These are phyloP conservation scores for Pheosia gnoma DNA, from an alignment of 2,888 invertebrate species.

Conservation along the genomic window DNA sequence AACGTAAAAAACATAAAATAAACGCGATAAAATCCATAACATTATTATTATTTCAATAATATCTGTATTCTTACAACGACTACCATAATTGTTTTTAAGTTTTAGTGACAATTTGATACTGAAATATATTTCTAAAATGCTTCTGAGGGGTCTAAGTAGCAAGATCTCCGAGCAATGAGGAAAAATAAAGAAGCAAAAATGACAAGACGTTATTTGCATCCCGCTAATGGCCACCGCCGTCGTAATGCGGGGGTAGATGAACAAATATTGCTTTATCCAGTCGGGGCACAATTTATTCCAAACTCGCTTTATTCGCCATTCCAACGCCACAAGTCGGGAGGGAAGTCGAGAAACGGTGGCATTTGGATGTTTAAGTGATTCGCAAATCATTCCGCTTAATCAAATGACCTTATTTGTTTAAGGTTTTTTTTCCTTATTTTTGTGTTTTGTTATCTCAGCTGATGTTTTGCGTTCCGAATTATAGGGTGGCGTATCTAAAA, in stretches of 20 bases:
- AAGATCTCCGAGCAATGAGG: slow-evolving; percentile 60
- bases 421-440: slow-evolving; percentile 56
- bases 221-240: slow-evolving; percentile 78
- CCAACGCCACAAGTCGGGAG: slow-evolving; percentile 69
- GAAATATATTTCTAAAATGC: not conserved
- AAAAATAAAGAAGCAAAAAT: slow-evolving; percentile 83
- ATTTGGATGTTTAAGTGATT: slow-evolving; percentile 80
- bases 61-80: too few relatives aligned
- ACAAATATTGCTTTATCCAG: slow-evolving; percentile 84
- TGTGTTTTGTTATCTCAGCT: slow-evolving; percentile 28
- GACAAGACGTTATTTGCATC: slow-evolving; percentile 84
- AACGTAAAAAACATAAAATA: too few relatives aligned
- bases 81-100: not conserved
- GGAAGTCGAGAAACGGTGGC: slow-evolving; percentile 72
- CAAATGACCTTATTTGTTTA: slow-evolving; percentile 76
- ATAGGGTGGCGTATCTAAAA: not conserved
- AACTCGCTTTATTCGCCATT: slow-evolving; percentile 78
- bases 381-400: slow-evolving; percentile 81
- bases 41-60: too few relatives aligned
- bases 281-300: slow-evolving; percentile 79
- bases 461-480: slow-evolving; percentile 19
- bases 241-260: slow-evolving; percentile 82
- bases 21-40: too few relatives aligned
- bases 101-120: not conserved
- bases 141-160: slow-evolving; percentile 51